phyloP scores from a whole-genome alignment of 2,113 vertebrate species.

The Myrmophylax atrothorax region DNA sequence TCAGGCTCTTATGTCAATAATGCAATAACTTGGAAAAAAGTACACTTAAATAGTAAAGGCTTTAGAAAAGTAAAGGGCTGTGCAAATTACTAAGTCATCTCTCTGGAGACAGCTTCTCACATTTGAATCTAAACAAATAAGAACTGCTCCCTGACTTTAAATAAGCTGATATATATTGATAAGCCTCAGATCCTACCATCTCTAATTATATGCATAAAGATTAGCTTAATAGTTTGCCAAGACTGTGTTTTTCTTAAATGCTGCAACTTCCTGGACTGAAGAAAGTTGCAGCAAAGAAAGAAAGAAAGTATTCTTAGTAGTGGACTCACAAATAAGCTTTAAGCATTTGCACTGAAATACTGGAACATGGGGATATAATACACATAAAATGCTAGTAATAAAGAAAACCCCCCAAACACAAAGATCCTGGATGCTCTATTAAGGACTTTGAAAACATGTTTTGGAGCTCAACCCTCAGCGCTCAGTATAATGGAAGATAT shows the following conservation, averaged over 20 bases:
- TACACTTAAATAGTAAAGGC: neutral
- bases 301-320: neutral
- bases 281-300: too few species aligned
- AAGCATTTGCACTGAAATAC: neutral
- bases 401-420: neutral
- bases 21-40: neutral
- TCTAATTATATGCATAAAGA: neutral
- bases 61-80: neutral
- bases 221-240: neutral
- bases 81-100: neutral
- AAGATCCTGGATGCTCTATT: neutral
- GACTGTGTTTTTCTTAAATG: neutral
- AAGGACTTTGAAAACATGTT: neutral
- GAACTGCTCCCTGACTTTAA: neutral
- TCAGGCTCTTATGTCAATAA: neutral
- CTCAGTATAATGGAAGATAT: neutral
- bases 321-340: neutral
- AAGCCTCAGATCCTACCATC: neutral
- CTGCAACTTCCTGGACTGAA: neutral
- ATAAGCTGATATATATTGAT: neutral
- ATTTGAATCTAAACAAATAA: neutral
- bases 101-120: neutral
- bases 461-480: neutral
- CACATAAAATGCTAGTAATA: neutral
- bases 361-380: neutral